Evolutionary conservation across 2,888 invertebrate genomes (phyloP).

Genomic region (Cephus runcator): DNA sequence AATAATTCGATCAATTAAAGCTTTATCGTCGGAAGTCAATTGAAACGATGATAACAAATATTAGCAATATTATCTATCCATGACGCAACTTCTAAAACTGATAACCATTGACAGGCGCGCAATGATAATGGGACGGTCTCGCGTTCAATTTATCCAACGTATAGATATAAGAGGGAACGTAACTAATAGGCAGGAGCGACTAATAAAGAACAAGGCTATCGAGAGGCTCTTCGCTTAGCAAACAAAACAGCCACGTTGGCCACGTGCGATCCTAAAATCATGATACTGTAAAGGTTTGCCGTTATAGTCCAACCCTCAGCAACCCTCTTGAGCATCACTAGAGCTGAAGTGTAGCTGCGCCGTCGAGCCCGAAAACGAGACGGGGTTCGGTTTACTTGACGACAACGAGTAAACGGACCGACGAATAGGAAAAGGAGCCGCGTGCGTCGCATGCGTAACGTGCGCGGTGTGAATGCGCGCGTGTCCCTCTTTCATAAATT

Average conservation of each 20-base stretch:
- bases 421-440: neutral
- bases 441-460: neutral
- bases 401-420: slow-evolving; percentile 21
- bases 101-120: neutral
- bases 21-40: neutral
- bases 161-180: neutral
- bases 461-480: neutral
- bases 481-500: neutral
- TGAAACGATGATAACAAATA: neutral
- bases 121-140: neutral
- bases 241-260: slow-evolving; percentile 49
- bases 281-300: slow-evolving; percentile 59
- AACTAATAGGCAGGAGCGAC: slow-evolving; percentile 43
- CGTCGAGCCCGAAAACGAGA: slow-evolving; percentile 4
- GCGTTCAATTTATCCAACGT: no score
- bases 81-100: neutral
- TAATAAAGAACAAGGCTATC: slow-evolving; percentile 46
- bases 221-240: slow-evolving; percentile 56
- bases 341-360: slow-evolving; percentile 8
- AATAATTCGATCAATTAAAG: neutral
- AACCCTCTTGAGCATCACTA: slow-evolving; percentile 36
- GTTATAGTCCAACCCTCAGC: neutral
- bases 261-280: slow-evolving; percentile 64
- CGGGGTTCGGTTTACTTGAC: slow-evolving; percentile 7
- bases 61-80: neutral